phyloP scores from a whole-genome alignment of 2,113 vertebrate genomes.

The Hippocampus abdominalis region DNA sequence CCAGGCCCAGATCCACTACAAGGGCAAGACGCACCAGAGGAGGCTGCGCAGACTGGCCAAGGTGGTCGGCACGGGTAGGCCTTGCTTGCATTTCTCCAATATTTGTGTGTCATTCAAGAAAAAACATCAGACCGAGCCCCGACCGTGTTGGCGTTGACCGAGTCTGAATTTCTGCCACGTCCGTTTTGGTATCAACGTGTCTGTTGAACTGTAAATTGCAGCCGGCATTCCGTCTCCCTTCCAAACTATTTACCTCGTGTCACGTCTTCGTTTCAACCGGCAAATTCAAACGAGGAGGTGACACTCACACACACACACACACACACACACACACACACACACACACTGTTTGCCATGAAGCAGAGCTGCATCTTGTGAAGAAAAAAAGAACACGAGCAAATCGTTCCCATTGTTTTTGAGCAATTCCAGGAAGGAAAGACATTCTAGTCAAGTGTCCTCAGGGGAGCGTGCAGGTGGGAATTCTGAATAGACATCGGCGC shows the following conservation, averaged over 20 bases:
- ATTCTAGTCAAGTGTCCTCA: conserved; percentile 39
- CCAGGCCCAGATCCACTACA: conserved; percentile 95
- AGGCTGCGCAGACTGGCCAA: conserved; percentile 85
- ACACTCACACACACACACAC: no score
- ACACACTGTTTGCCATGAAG: neutral
- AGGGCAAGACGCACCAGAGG: conserved; percentile 94
- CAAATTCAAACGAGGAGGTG: neutral
- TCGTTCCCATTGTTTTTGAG: conserved; percentile 34
- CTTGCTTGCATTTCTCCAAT: neutral
- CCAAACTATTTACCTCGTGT: no score
- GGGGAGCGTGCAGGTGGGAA: conserved; percentile 54
- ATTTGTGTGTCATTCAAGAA: neutral
- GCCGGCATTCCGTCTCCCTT: no score
- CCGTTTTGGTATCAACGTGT: no score
- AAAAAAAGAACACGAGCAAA: conserved; percentile 35
- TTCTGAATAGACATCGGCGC: conserved; percentile 43
- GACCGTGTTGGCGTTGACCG: no score
- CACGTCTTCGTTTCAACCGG: neutral
- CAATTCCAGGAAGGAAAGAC: conserved; percentile 47
- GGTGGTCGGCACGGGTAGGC: conserved; percentile 70
- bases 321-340: neutral
- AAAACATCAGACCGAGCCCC: no score
- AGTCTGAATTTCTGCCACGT: no score
- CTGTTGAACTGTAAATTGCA: no score
- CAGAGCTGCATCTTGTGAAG: conserved; percentile 21